These are phyloP conservation scores for Cyprinodon brontotheroides DNA, from an alignment of 2,113 vertebrate species.

Conservation along the genomic window DNA sequence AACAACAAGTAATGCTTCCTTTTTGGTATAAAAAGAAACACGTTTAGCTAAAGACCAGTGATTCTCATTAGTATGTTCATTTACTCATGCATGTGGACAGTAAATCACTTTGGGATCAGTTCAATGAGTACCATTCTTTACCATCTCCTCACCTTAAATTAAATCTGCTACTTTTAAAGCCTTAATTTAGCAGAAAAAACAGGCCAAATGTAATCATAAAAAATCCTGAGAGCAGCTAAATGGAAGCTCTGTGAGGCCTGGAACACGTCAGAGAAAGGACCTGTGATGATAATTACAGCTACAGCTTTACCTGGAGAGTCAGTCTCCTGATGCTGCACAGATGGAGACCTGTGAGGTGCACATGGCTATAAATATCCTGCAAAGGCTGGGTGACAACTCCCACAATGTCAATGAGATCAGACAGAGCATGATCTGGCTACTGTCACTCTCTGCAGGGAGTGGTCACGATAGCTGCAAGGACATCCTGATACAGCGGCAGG, in stretches of 20 bases:
- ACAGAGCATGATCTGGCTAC: conserved; percentile 14
- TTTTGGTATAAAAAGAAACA: too few species aligned
- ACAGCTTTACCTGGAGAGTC: conserved; percentile 18
- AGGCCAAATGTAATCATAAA: too few species aligned
- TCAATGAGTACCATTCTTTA: too few species aligned
- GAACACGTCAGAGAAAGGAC: conserved; percentile 2
- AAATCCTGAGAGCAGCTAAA: too few species aligned
- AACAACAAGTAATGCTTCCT: too few species aligned
- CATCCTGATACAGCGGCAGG: neutral
- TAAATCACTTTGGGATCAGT: too few species aligned
- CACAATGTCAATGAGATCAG: conserved; percentile 14
- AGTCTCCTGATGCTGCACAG: conserved; percentile 14
- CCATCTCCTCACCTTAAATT: too few species aligned
- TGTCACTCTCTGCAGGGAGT: neutral
- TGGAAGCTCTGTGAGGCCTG: neutral
- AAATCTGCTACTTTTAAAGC: too few species aligned
- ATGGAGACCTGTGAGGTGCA: conserved; percentile 13
- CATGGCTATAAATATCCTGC: conserved; percentile 37
- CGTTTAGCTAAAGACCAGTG: too few species aligned
- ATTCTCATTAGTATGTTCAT: too few species aligned
- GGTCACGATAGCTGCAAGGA: neutral
- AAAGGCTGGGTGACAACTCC: conserved; percentile 11
- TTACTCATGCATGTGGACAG: too few species aligned
- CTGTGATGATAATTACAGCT: conserved; percentile 20
- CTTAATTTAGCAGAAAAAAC: too few species aligned